These are phyloP conservation scores for Psilopsiagon aymara DNA, from an alignment of 2,113 vertebrate genomes.

Conservation along the genomic window DNA sequence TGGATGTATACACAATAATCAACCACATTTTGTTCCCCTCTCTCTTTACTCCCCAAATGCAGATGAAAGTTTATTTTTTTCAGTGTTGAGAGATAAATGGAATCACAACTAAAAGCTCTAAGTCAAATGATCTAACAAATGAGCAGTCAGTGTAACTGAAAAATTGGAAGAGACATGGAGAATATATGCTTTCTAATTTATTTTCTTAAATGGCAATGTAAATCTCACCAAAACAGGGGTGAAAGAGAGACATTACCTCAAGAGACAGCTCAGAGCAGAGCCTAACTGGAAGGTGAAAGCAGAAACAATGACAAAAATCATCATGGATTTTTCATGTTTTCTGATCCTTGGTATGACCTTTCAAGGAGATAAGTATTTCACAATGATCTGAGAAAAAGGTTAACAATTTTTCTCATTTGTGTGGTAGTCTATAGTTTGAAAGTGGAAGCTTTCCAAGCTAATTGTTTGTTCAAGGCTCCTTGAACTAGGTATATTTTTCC, in stretches of 20 bases:
- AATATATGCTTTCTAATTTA: neutral
- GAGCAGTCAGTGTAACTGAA: neutral
- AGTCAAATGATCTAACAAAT: neutral
- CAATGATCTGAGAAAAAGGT: neutral
- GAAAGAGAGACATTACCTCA: neutral
- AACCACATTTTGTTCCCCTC: neutral
- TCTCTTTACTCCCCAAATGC: neutral
- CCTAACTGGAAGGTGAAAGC: neutral
- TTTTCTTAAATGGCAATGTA: neutral
- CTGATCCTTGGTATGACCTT: neutral
- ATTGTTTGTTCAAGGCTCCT: neutral
- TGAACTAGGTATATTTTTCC: neutral
- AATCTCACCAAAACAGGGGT: neutral
- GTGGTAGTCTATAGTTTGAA: neutral
- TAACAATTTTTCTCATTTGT: neutral
- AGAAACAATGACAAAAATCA: neutral
- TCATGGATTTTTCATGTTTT: neutral
- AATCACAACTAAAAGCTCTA: neutral
- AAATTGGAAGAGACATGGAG: neutral
- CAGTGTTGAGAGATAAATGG: neutral
- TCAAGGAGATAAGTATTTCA: neutral
- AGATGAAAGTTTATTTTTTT: neutral
- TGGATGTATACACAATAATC: neutral
- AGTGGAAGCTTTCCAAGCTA: neutral
- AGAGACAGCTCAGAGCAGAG: neutral